Evolutionary conservation across 2,888 invertebrate species (phyloP).

Genomic region (Invenusta paracnida): DNA sequence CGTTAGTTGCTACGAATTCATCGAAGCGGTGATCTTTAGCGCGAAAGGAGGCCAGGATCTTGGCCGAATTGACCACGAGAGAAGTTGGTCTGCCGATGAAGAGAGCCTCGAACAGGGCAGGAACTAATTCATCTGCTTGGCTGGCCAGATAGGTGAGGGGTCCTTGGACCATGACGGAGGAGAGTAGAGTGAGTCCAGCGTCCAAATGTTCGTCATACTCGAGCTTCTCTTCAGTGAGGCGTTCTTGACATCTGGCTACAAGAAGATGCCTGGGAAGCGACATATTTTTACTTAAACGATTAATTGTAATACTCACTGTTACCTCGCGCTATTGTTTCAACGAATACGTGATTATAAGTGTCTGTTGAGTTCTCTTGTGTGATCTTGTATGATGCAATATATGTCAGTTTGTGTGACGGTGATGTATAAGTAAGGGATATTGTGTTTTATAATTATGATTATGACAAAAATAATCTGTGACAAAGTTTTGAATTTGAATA

Average conservation of each 20-base stretch:
- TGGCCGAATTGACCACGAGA: not conserved
- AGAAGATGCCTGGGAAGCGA: not conserved
- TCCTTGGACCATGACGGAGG: constrained; percentile 15
- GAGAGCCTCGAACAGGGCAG: not conserved
- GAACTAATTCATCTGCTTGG: not conserved
- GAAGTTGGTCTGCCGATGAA: not conserved
- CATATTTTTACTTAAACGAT: too few relatives aligned
- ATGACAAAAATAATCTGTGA: too few relatives aligned
- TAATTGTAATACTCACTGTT: too few relatives aligned
- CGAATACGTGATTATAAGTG: too few relatives aligned
- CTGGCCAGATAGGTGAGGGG: not conserved
- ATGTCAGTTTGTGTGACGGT: too few relatives aligned
- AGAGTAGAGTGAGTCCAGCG: not conserved
- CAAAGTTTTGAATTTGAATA: too few relatives aligned
- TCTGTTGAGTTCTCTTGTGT: too few relatives aligned
- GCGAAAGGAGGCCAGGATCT: not conserved
- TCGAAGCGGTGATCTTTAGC: not conserved
- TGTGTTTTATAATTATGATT: too few relatives aligned
- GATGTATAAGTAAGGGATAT: too few relatives aligned
- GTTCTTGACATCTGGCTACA: not conserved
- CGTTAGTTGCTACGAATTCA: not conserved
- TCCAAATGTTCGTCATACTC: not conserved
- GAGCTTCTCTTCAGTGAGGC: not conserved
- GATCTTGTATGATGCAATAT: too few relatives aligned
- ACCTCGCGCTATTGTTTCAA: not conserved